Base-by-base conservation (phyloP, 2,888 invertebrate species). In the Cactoblastis cactorum region DNA sequence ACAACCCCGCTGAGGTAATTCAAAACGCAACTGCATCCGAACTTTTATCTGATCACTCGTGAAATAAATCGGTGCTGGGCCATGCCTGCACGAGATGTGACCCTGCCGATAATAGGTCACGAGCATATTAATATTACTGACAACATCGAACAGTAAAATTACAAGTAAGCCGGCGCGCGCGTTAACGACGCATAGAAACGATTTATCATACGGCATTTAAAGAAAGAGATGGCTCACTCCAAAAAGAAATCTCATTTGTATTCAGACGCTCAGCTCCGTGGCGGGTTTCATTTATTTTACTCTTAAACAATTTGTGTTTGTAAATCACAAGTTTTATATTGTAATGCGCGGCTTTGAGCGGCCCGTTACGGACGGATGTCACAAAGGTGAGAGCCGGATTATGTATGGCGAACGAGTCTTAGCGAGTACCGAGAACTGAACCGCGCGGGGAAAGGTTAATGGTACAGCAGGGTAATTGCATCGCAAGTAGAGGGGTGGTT, bases 111-210 rank as follows among this genome's bases (percentile, higher is more conserved):
- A 80, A 78, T 79, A 78, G 87, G 81, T 84, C 83, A 83, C 70
- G 62, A 71, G 73, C 77, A 80, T 85, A 88, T 88, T 87, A 85
- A 87, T 87, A 80, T 81, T 77, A 80, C 83, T 73, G 79, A 81
- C 83, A 83, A 82, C 80, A 79, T 83, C 76, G 79, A 77, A 75
- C 74, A 77, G 79, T 80, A 69, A 82, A 80, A 81, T 81, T 80
- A 83, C 80, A 77, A 77, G 81, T 75, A 75, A 76, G 74, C 65
- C 74, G 67, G 75, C 73, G 69, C 71, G 74, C 73, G 74, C 75
- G 79, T 74, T 84, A 85, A 85, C 85, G 83, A 83, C 71, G 80
- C 80, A 69, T 74, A 78, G 71, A 77, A 75, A 80, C 83, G 60
- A 87, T 86, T 81, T 75, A 85, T 87, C 85, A 83, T 80, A 65